These are phyloP conservation scores for Triplophysa yarkandensis DNA, from an alignment of 2,797 vertebrate genomes.

Conservation along the genomic window DNA sequence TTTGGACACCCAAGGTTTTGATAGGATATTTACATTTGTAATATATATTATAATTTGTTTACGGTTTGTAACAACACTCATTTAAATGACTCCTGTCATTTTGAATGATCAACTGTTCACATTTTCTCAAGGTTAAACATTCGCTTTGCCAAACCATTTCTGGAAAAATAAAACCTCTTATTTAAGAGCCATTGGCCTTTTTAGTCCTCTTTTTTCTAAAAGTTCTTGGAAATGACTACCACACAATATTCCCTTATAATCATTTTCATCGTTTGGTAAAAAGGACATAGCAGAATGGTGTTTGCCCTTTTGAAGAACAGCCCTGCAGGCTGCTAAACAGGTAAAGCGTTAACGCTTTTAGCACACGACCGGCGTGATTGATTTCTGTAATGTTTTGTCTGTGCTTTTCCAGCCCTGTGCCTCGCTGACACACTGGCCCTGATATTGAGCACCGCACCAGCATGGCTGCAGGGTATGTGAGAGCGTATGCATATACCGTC, in stretches of 20 bases:
- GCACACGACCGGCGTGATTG: slow-evolving; percentile 45
- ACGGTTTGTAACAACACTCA: too few species aligned
- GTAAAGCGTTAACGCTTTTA: slow-evolving; percentile 33
- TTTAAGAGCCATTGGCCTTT: background rate
- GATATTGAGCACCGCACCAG: slow-evolving; percentile 56
- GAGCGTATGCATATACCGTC: slow-evolving; percentile 21
- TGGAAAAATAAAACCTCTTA: background rate
- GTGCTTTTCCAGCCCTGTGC: slow-evolving; percentile 50
- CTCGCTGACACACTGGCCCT: slow-evolving; percentile 65
- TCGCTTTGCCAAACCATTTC: background rate
- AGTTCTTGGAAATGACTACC: slow-evolving; percentile 17
- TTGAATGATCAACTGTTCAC: background rate
- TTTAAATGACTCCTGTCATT: too few species aligned
- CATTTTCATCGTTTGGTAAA: slow-evolving; percentile 15
- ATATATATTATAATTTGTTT: too few species aligned
- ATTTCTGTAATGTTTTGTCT: slow-evolving; percentile 53
- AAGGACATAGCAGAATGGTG: slow-evolving; percentile 30
- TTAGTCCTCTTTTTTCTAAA: background rate
- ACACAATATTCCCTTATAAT: slow-evolving; percentile 21
- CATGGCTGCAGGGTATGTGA: slow-evolving; percentile 47
- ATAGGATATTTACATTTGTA: too few species aligned
- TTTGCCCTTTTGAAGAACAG: slow-evolving; percentile 34
- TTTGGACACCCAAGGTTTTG: background rate
- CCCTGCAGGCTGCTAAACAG: slow-evolving; percentile 31
- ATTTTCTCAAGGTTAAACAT: background rate